phyloP scores from a whole-genome alignment of 1,140 invertebrate species.

The Drosophila nikananu region DNA sequence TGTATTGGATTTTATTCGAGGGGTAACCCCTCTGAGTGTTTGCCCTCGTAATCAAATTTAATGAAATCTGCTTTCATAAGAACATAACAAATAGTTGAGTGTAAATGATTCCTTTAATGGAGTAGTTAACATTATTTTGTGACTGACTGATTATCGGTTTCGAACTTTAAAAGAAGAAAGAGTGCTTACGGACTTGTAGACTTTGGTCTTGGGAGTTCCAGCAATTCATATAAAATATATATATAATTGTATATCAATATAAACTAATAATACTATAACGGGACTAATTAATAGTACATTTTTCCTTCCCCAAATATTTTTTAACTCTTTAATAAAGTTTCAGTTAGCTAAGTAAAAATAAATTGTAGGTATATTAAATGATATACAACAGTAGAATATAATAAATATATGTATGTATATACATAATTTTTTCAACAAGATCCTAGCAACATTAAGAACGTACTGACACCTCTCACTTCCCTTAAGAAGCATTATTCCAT shows the following conservation, averaged over 20 bases:
- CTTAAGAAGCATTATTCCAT: slow-evolving; percentile 18
- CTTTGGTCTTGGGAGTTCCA: not conserved
- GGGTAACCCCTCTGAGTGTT: slow-evolving; percentile 2
- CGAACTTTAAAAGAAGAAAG: not conserved
- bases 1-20: slow-evolving; percentile 41
- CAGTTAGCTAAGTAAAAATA: no score
- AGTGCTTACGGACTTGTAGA: not conserved
- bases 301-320: no score
- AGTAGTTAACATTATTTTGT: not conserved
- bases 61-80: slow-evolving; percentile 52
- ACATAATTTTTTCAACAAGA: not conserved
- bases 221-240: not conserved
- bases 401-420: not conserved
- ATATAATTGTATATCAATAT: no score
- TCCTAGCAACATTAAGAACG: not conserved
- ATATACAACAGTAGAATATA: not conserved
- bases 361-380: no score
- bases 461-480: slow-evolving; percentile 6
- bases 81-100: slow-evolving; percentile 17
- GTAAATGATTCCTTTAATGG: slow-evolving; percentile 2
- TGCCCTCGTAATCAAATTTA: slow-evolving; percentile 23
- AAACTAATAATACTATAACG: no score
- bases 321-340: no score
- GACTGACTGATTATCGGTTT: not conserved
- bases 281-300: no score